phyloP scores from a whole-genome alignment of 2,888 invertebrate genomes.

The Geophilus truncorum region DNA sequence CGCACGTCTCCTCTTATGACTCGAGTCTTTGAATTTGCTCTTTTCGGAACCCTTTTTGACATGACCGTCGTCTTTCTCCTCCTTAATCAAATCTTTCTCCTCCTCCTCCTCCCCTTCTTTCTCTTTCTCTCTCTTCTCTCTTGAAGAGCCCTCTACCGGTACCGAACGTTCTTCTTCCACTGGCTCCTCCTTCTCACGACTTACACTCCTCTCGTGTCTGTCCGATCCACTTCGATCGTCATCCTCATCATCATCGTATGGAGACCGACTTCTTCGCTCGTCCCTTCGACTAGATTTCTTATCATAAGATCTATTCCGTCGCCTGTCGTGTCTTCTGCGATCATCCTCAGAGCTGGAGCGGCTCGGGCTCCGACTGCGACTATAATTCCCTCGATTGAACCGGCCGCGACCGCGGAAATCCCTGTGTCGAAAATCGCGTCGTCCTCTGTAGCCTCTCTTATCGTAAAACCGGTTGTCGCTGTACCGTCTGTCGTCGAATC shows the following conservation, averaged over 20 bases:
- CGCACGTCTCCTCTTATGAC: neutral
- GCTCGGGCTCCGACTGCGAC: neutral
- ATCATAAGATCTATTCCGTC: neutral
- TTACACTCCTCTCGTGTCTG: neutral
- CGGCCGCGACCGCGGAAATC: neutral
- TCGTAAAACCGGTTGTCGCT: neutral
- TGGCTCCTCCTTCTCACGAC: neutral
- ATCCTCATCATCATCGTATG: neutral
- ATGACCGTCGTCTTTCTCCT: neutral
- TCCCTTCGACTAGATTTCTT: neutral
- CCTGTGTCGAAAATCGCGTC: neutral
- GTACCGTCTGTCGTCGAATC: neutral
- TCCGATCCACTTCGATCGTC: neutral
- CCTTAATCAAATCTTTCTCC: neutral
- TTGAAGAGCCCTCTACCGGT: neutral
- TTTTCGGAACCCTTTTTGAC: neutral
- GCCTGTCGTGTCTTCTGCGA: neutral
- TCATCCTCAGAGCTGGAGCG: neutral
- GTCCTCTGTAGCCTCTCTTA: neutral
- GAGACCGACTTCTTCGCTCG: neutral
- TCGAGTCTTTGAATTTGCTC: neutral
- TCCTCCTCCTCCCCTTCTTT: too few species aligned
- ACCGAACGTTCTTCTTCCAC: neutral
- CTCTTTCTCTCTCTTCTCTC: too few species aligned
- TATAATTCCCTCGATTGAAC: neutral